These are phyloP conservation scores for Hippotragus niger DNA, from an alignment of 2,113 vertebrate species.

Conservation along the genomic window DNA sequence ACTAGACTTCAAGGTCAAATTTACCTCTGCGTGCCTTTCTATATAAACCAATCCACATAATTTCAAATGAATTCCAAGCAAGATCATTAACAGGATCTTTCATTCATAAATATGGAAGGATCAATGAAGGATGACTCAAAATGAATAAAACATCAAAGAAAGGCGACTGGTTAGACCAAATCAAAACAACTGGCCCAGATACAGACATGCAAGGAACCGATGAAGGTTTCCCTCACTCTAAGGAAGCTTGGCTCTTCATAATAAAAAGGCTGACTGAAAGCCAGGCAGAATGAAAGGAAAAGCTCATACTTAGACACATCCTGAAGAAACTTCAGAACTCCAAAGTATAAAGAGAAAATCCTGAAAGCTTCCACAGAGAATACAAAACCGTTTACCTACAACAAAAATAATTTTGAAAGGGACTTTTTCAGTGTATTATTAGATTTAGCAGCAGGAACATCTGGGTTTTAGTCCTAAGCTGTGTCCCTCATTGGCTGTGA, in stretches of 20 bases:
- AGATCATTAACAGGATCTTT: not conserved
- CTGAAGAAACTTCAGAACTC: not conserved
- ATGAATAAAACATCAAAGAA: not conserved
- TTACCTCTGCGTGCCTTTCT: not conserved
- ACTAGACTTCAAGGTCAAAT: not conserved
- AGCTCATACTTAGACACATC: not conserved
- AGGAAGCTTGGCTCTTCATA: not conserved
- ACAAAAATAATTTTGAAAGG: not conserved
- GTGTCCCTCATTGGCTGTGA: not conserved
- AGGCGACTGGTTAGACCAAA: not conserved
- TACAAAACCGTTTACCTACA: not conserved
- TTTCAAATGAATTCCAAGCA: not conserved
- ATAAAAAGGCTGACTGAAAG: not conserved
- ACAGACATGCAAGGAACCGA: not conserved
- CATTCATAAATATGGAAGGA: not conserved
- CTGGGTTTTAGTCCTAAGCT: not conserved
- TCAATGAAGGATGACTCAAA: not conserved
- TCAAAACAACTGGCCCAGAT: not conserved
- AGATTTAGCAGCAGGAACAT: not conserved
- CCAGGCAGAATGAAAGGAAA: not conserved
- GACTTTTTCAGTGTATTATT: not conserved
- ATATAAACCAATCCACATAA: not conserved
- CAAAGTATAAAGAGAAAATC: not conserved
- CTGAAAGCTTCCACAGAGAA: not conserved
- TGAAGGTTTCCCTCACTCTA: not conserved